phyloP scores from a whole-genome alignment of 2,888 invertebrate genomes.

The Bruchidius siliquastri region DNA sequence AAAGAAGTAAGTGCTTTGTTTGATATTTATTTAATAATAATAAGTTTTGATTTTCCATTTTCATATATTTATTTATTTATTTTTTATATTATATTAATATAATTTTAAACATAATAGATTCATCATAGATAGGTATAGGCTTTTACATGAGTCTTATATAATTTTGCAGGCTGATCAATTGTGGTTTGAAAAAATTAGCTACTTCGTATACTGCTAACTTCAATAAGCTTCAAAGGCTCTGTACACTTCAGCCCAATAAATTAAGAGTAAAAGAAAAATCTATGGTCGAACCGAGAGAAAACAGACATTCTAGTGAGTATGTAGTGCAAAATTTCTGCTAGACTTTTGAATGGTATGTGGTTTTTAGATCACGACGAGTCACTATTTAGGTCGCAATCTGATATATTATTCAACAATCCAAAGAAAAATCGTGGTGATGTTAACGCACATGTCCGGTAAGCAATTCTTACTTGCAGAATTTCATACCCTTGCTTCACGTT shows the following conservation, averaged over 20 bases:
- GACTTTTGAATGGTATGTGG: not conserved
- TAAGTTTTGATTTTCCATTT: too few relatives aligned
- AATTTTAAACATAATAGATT: too few relatives aligned
- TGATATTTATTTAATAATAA: not conserved
- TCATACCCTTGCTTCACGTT: too few relatives aligned
- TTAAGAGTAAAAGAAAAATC: slow-evolving; percentile 7
- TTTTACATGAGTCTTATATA: too few relatives aligned
- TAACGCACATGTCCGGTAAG: not conserved
- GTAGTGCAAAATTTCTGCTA: not conserved
- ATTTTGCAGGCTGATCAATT: slow-evolving; percentile 21
- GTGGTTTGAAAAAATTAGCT: slow-evolving; percentile 21
- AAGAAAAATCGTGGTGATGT: not conserved
- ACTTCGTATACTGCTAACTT: slow-evolving; percentile 15
- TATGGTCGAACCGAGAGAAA: not conserved
- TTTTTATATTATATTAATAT: too few relatives aligned
- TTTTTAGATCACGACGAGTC: not conserved
- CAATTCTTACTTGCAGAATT: too few relatives aligned
- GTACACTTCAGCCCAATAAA: slow-evolving; percentile 1
- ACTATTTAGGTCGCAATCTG: not conserved
- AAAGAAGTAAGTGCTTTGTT: slow-evolving; percentile 16
- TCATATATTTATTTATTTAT: too few relatives aligned
- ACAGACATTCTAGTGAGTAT: not conserved
- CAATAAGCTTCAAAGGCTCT: slow-evolving; percentile 8
- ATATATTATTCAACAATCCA: not conserved
- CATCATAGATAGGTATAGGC: too few relatives aligned